phyloP scores from a whole-genome alignment of 2,113 vertebrate species.

The Charadrius vociferus region DNA sequence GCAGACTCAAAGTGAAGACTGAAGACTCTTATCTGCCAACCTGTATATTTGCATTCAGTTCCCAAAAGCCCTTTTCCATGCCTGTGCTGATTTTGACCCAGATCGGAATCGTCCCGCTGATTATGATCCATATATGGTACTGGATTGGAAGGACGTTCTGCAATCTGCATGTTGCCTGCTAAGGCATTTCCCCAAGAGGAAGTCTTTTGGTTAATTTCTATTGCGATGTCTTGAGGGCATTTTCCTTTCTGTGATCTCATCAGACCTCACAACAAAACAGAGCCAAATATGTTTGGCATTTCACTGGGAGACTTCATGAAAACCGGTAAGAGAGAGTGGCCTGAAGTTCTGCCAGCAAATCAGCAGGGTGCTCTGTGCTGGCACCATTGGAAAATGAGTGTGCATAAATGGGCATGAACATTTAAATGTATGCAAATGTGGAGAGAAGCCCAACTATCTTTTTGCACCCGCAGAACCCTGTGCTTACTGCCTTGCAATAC shows the following conservation, averaged over 20 bases:
- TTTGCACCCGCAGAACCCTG: neutral
- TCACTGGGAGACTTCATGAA: neutral
- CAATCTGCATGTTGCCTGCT: neutral
- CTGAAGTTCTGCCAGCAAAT: neutral
- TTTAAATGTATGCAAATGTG: neutral
- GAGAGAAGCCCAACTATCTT: neutral
- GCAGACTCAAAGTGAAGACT: neutral
- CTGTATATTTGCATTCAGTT: neutral
- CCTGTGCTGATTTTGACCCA: conserved; percentile 3
- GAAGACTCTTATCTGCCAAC: neutral
- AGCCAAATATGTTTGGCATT: conserved; percentile 63
- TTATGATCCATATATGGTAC: conserved; percentile 9
- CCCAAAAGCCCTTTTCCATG: neutral
- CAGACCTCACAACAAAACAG: neutral
- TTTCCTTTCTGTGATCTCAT: conserved; percentile 55
- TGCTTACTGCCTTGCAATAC: neutral
- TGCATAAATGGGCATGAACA: neutral
- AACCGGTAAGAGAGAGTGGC: neutral
- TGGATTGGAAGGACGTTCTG: neutral
- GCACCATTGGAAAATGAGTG: neutral
- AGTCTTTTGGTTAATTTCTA: conserved; percentile 42
- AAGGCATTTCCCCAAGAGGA: conserved; percentile 52
- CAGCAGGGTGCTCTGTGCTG: neutral
- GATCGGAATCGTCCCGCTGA: neutral
- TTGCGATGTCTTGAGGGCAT: conserved; percentile 21